These are phyloP conservation scores for Xyrichtys novacula DNA, from an alignment of 2,797 vertebrate species.

Conservation along the genomic window DNA sequence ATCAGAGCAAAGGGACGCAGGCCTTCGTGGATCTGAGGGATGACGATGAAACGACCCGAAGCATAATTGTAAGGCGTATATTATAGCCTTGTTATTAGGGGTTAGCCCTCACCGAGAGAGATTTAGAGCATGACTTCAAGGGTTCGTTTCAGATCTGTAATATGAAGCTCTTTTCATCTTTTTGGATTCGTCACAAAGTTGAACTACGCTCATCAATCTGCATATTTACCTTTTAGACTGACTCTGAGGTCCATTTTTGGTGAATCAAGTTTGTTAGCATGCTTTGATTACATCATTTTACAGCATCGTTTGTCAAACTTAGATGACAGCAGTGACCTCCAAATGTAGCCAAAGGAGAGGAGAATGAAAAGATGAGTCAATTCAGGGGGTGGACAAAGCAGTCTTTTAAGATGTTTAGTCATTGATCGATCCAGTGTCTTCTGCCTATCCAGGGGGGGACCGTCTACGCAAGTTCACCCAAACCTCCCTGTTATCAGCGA, in stretches of 20 bases:
- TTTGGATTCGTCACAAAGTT: neutral
- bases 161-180: constrained; percentile 8
- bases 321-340: neutral
- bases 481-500: no score
- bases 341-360: neutral
- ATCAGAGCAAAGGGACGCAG: constrained; percentile 19
- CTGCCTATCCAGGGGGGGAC: no score
- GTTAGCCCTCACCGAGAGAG: constrained; percentile 26
- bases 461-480: no score
- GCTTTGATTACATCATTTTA: neutral
- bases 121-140: constrained; percentile 17
- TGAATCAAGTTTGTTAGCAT: neutral
- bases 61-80: constrained; percentile 63
- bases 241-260: neutral
- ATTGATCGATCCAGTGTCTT: no score
- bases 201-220: neutral
- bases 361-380: neutral
- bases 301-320: neutral
- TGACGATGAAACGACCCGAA: constrained; percentile 50
- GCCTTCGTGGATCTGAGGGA: constrained; percentile 51
- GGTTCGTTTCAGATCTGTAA: constrained; percentile 48
- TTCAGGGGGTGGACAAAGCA: no score
- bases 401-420: no score
- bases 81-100: constrained; percentile 67
- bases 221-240: neutral